phyloP scores from a whole-genome alignment of 2,113 vertebrate genomes.

The Heliornis fulica region DNA sequence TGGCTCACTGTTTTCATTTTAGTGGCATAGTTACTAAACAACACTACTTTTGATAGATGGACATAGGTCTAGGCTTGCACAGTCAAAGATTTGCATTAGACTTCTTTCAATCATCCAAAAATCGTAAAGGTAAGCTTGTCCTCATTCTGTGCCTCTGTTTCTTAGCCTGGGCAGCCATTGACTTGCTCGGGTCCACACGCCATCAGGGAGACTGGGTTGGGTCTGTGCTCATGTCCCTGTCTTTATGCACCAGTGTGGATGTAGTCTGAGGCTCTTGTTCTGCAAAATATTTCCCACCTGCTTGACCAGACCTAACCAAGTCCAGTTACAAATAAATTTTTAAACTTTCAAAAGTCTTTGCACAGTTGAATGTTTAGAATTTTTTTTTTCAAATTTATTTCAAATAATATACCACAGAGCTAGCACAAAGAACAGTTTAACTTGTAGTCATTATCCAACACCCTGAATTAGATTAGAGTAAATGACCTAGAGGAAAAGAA shows the following conservation, averaged over 20 bases:
- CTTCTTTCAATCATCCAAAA: background rate
- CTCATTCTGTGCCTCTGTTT: background rate
- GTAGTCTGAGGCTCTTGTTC: fast-evolving
- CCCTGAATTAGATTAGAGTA: background rate
- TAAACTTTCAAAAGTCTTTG: background rate
- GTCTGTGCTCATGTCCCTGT: background rate
- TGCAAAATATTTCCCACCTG: background rate
- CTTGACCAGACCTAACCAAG: background rate
- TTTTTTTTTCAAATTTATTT: background rate
- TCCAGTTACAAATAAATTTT: background rate
- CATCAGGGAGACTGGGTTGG: background rate
- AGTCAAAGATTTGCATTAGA: background rate
- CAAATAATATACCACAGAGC: background rate
- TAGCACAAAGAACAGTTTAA: background rate
- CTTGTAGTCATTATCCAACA: background rate
- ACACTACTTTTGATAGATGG: background rate
- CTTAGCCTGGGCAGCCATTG: background rate
- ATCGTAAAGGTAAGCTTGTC: background rate
- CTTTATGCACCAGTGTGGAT: background rate
- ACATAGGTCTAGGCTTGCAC: background rate
- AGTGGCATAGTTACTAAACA: background rate
- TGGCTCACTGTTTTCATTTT: background rate
- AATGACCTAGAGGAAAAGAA: background rate
- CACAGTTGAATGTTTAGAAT: background rate
- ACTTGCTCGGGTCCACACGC: fast-evolving